Base-by-base conservation (phyloP, 2,888 invertebrate genomes). In the Epiblema foenella region DNA sequence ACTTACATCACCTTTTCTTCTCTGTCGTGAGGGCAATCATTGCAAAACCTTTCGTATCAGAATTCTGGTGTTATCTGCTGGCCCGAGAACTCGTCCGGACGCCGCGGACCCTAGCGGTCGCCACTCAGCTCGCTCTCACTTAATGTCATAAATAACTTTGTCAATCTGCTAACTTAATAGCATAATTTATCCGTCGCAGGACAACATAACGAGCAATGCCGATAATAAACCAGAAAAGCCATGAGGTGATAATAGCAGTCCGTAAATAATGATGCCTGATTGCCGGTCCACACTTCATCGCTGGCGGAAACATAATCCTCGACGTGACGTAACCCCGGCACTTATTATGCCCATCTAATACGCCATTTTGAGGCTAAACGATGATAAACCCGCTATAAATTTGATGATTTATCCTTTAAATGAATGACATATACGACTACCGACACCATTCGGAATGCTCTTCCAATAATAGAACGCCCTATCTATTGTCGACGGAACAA, bases 141-240 rank as follows among this genome's bases (percentile, higher is more conserved):
- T 87, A 89, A 88, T 84, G 87, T 91, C 91, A 92, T 93, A 93
- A 93, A 93, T 91, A 93, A 92, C 90, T 92, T 90, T 92, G 93
- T 93, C 92, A 93, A 91, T 92, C 93, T 89, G 90, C 92, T 91
- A 91, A 93, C 93, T 92, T 93, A 93, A 93, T 92, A 91, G 92
- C 90, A 92, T 91, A 93, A 93, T 91, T 93, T 93, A 92, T 90
- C 91, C 90, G 86, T 89, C 87, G 77, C 89, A 89, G 89, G 91
- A 91, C 92, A 92, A 87, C 91, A 93, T 93, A 93, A 93, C 93
- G 92, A 93, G 91, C 90, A 88, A 88, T 85, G 86, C 85, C 86
- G 91, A 92, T 93, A 92, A 92, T 93, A 93, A 91, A 93, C 90
- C 92, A 91, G 92, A 93, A 93, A 91, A 89, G 90, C 91, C 91